Base-by-base conservation (phyloP, 2,797 vertebrate genomes). In the Pogonophryne albipinna region DNA sequence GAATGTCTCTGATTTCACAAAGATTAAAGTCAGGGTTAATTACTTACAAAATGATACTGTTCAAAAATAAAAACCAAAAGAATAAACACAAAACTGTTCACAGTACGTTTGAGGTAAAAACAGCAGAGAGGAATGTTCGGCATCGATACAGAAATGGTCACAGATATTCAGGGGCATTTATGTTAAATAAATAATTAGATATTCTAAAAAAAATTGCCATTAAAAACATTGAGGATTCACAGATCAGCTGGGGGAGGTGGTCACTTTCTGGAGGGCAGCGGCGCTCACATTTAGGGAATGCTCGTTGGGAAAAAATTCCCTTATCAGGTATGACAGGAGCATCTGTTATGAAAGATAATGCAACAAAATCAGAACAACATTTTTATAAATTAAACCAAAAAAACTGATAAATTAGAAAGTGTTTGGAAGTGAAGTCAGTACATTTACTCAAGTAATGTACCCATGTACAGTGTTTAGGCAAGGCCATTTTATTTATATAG, bases 311-410 rank as follows among this genome's bases (percentile, higher is more conserved):
- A 96, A 71, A 45, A 95, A 91, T 57, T 91, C 75, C 64, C 14
- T 89, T 5, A 95, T 57, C 0, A 96, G 79, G 78, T 93, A 92
- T 0, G 82, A 91, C 57, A 96, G 84, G 51, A 96, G 90, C 89
- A 79, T 90, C 93, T 94, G 86, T 84, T 12, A 74, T 12, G 19
- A 73, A 66, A 66, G 31, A 45, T 3, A 10, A 4, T 2, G 44
- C 0, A 49, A 57, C 4, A 52, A 51, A 42, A 44, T 53, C 7
- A 57, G 31, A 66, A 50, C 9, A 65, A 19, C 6, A 16, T 66
- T 59, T 57, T 2, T 4, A 12, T 38, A 41, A 9, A 53, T 14
- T 8, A 13, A 73, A 60, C 27, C 27, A 5, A 42, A 15, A 68
- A 68, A 42, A 0, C 1, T 23, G 8, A 51, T 58, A 59, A 64